These are phyloP conservation scores for Loxodonta africana DNA, from an alignment of 2,113 vertebrate species.

Conservation along the genomic window DNA sequence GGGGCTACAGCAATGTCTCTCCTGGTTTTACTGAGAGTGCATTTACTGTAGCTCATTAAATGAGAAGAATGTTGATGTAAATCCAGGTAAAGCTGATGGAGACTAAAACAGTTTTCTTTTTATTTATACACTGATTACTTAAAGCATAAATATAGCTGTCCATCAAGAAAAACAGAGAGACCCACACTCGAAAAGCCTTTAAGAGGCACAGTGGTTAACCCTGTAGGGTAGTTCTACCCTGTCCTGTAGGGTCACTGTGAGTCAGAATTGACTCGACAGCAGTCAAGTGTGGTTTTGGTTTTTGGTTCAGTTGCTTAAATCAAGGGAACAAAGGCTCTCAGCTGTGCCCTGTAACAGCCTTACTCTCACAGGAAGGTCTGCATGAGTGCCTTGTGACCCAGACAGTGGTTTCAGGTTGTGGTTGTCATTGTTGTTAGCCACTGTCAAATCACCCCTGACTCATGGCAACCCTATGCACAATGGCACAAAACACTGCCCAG, in stretches of 20 bases:
- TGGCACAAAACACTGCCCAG: background rate
- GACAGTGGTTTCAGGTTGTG: background rate
- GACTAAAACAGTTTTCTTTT: slow-evolving; percentile 22
- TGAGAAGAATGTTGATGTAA: slow-evolving; percentile 18
- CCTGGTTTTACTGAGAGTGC: background rate
- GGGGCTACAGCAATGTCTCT: background rate
- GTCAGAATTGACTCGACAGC: too few relatives aligned
- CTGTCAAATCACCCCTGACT: background rate
- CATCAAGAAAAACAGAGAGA: background rate
- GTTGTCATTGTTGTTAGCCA: background rate
- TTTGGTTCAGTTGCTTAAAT: background rate
- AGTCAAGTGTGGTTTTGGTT: too few relatives aligned
- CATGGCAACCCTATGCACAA: background rate
- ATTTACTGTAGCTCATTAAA: background rate
- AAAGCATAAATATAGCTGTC: background rate
- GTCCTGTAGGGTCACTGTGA: too few relatives aligned
- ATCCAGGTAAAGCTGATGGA: background rate
- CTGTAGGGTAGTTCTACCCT: too few relatives aligned
- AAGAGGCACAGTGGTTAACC: too few relatives aligned
- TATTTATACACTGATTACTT: slow-evolving; percentile 35
- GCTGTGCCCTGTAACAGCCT: background rate
- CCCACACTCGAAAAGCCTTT: background rate
- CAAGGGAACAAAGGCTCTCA: background rate
- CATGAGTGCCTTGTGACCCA: background rate
- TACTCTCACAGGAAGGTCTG: background rate